Evolutionary conservation across 2,113 vertebrate species (phyloP).

Genomic region (Notechis scutatus): DNA sequence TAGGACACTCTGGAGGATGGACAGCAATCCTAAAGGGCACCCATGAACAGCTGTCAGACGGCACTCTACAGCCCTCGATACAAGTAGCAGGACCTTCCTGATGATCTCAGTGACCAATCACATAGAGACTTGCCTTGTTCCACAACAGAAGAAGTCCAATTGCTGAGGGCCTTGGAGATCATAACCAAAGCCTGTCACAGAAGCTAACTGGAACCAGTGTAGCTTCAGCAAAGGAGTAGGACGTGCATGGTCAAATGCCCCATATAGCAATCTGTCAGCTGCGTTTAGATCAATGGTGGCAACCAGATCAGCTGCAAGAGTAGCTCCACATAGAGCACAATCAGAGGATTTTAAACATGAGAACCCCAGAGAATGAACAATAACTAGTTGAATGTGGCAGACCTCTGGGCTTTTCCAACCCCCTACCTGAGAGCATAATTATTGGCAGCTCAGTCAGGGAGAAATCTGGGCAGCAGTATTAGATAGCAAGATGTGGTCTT

Average conservation of each 20-base stretch:
- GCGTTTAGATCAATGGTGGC: not conserved
- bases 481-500: not conserved
- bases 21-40: not conserved
- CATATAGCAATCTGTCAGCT: not conserved
- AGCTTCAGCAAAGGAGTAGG: not conserved
- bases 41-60: not conserved
- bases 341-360: not conserved
- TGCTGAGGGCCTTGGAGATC: not conserved
- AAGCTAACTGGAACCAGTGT: not conserved
- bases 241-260: not conserved
- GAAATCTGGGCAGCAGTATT: not conserved
- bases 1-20: not conserved
- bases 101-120: not conserved
- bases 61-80: not conserved
- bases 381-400: not conserved
- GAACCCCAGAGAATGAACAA: not conserved
- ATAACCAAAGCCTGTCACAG: not conserved
- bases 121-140: not conserved
- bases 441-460: not conserved
- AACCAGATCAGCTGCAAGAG: not conserved
- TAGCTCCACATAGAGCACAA: not conserved
- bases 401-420: not conserved
- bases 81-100: not conserved
- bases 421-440: not conserved
- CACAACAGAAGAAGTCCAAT: not conserved